Base-by-base conservation (phyloP, 2,888 invertebrate genomes). In the Drosophila siamana region DNA sequence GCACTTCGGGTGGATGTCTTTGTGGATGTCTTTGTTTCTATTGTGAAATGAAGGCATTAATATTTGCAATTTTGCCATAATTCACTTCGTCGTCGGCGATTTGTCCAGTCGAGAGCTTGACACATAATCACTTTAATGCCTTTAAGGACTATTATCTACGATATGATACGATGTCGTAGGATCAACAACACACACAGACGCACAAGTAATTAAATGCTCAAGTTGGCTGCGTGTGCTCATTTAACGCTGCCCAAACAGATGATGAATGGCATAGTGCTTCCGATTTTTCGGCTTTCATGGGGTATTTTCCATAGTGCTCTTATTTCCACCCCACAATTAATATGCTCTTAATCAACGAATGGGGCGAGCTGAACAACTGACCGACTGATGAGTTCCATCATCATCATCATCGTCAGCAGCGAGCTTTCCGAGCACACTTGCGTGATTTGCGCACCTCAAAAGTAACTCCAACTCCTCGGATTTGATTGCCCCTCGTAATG, bases 241-340 rank as follows among this genome's bases (percentile, higher is more conserved):
- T 74, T 69, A 75, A 70, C 59, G 74, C 69, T 66, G 72, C 50
- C 77, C 40, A 50, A 15, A 19, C 55, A 52, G 50, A 77, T 83
- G 83, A 83, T 87, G 78, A 84, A 83, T 87, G 82, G 85, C 59
- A 63, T 48, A 50, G 56, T 55, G 63, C 62, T 77, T 80, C 80
- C 83, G 65, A 51, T 70, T 61, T 61, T 56, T 62, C 55, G 19
- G 26, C 59, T 59, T 56, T 62, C 55, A 22, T 26, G 13, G 69
- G 63, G 30, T 46, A 63, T 38, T 54, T 50, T 57, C 5, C n/a
- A n/a, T n/a, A n/a, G n/a, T n/a, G 43, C 26, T 67, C 9, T 4
- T 11, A 30, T 38, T 78, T 69, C 85, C 87, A 83, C 85, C 87
- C 89, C 65, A 79, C 90, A 91, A 91, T 91, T 90, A 91, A 91